A percentile compares a stretch with the other conserved stretches of the same genome.
Evolutionary conservation across 2,113 vertebrate species (phyloP).

Genomic region (Elephas maximus): DNA sequence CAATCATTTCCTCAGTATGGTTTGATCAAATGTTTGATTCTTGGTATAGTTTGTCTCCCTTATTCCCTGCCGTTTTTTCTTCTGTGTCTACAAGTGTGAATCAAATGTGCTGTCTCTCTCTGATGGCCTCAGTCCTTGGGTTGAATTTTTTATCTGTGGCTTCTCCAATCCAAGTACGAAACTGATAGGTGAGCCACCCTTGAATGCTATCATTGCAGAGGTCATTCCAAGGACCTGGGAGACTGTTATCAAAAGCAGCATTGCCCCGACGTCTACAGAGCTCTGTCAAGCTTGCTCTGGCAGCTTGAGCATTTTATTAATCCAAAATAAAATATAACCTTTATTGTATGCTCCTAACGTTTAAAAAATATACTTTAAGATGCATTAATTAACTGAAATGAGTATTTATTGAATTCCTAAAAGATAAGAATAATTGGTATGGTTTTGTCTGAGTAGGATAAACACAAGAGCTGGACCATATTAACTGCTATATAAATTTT

Average conservation of each 20-base stretch:
- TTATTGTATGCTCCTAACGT: conserved; percentile 59
- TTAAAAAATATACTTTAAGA: conserved; percentile 58
- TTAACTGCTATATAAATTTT: conserved; percentile 80
- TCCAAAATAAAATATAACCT: conserved; percentile 60
- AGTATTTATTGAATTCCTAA: conserved; percentile 66
- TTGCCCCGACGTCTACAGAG: not conserved
- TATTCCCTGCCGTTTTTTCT: not conserved
- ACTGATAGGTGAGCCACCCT: not conserved
- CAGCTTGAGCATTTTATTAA: not conserved
- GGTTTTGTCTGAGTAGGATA: conserved; percentile 72
- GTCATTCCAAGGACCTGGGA: not conserved
- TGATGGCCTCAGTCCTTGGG: not conserved
- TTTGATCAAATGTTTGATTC: not conserved
- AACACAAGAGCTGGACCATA: conserved; percentile 90
- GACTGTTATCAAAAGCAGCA: not conserved
- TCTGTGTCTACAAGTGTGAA: not conserved
- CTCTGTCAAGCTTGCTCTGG: not conserved
- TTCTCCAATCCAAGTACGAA: not conserved
- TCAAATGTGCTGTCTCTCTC: not conserved
- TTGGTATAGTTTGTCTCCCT: not conserved
- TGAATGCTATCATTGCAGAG: not conserved
- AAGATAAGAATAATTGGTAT: conserved; percentile 66
- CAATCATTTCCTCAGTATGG: not conserved
- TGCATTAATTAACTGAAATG: not conserved
- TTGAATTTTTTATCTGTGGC: not conserved